Evolutionary conservation across 2,888 invertebrate species (phyloP), one percentile per base, ranked within the genome.

Genomic region (Eretmocerus hayati): DNA sequence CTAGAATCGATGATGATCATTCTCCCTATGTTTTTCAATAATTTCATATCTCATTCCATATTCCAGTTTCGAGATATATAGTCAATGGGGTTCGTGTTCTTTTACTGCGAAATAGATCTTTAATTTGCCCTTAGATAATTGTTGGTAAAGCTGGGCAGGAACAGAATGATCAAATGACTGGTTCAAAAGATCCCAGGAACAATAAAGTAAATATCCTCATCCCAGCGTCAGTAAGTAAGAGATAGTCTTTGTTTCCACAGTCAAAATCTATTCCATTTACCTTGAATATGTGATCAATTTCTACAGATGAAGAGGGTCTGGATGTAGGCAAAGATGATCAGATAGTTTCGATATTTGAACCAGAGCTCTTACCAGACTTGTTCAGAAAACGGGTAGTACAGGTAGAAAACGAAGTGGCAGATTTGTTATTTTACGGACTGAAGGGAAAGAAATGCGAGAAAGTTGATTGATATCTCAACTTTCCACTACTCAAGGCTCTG

Each of bases 271-370:
- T n/a, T n/a, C n/a, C n/a, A n/a, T n/a, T n/a, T n/a, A n/a, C n/a
- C n/a, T n/a, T n/a, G n/a, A n/a, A n/a, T n/a, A n/a, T n/a, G n/a
- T n/a, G n/a, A n/a, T n/a, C n/a, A n/a, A n/a, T n/a, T n/a, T n/a
- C n/a, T n/a, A 11, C 90, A 41, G 95, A 91, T 0, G 96, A 96
- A 74, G 96, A 96, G 74, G 96, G 91, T 5, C 76, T 96, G 30
- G 95, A 96, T 69, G 87, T 93, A 37, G 92, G 92, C 40, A 86
- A 88, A 62, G 91, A 96, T 0, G 94, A 96, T 73, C 77, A 96
- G 50, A 94, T 96, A 55, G 75, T 73, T 96, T 91, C 69, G 96
- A 96, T 67, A 80, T 85, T 40, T 85, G 87, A 37, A 87, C 85
- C 55, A 83, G 86, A 60, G 91, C 91, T 56, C 89, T 91, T 1